These are phyloP conservation scores for Lymantria monacha DNA, from an alignment of 2,888 invertebrate genomes.

Conservation along the genomic window DNA sequence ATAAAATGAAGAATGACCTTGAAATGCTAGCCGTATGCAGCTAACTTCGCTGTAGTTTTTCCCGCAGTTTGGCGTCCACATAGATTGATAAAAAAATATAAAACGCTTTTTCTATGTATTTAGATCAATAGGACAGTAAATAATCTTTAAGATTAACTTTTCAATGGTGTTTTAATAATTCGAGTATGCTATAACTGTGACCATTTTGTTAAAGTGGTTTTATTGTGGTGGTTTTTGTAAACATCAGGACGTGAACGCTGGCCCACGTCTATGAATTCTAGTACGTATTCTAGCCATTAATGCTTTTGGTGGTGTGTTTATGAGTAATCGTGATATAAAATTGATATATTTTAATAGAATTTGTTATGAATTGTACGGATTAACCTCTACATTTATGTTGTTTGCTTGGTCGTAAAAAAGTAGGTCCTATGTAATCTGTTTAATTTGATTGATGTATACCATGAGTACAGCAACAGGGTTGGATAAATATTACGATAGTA, in stretches of 20 bases:
- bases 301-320: slow-evolving; percentile 46
- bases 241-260: slow-evolving; percentile 76
- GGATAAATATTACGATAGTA: slow-evolving; percentile 24
- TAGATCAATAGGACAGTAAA: slow-evolving; percentile 57
- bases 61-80: slow-evolving; percentile 81
- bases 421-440: slow-evolving; percentile 46
- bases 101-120: slow-evolving; percentile 70
- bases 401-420: slow-evolving; percentile 50
- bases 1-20: slow-evolving; percentile 60
- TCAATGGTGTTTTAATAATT: slow-evolving; percentile 56
- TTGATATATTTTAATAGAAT: slow-evolving; percentile 36
- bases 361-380: slow-evolving; percentile 33
- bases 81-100: slow-evolving; percentile 66
- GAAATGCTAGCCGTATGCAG: slow-evolving; percentile 49
- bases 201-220: slow-evolving; percentile 53
- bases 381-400: slow-evolving; percentile 59
- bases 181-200: slow-evolving; percentile 67
- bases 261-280: slow-evolving; percentile 81
- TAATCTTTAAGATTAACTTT: slow-evolving; percentile 50
- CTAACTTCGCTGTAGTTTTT: slow-evolving; percentile 79
- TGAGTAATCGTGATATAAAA: slow-evolving; percentile 33
- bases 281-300: slow-evolving; percentile 74
- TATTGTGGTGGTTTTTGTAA: slow-evolving; percentile 73
- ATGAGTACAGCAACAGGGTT: slow-evolving; percentile 43
- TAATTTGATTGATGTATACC: slow-evolving; percentile 43